Evolutionary conservation across 2,797 vertebrate species (phyloP), one percentile per base, ranked within the genome.

Genomic region (Chrosomus eos): DNA sequence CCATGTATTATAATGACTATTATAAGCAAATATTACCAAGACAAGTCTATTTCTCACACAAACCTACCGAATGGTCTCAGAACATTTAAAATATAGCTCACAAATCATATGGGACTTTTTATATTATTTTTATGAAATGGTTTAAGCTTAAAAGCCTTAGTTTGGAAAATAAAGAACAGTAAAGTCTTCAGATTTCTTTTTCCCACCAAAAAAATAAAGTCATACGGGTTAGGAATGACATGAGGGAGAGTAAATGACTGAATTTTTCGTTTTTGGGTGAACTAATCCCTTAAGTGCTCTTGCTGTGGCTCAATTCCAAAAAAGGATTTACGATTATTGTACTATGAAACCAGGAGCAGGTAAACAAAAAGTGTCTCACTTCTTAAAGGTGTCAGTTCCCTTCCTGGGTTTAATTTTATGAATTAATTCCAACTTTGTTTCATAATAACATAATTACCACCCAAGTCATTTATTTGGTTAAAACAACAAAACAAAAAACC

Each of bases 311-410:
- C 33, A 19, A n/a, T 81, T 81, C 79, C 66, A 70, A 81, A 48
- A 55, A 70, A 26, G 48, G 45, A 68, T 80, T 67, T 80, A 70
- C 13, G n/a, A 81, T 16, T 26, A 81, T 58, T 70, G 64, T 55
- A 40, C 78, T 68, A 68, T 80, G 31, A 81, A 81, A 70, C 64
- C 45, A 70, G 33, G 31, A 53, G 79, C 79, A 68, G 66, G 66
- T 81, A 68, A 68, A 53, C 23, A n/a, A 38, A 38, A 38, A 81
- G n/a, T 66, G 28, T 48, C 26, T 79, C 55, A 40, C 19, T 79
- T 79, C 60, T 79, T 11, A 79, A 66, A 31, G 77, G 16, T 21
- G 58, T 26, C 10, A 28, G 58, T 64, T 78, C 16, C 58, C 9
- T 64, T 43, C 9, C 38, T 64, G 16, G 26, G 8, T 66, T 66